Evolutionary conservation across 2,888 invertebrate genomes (phyloP).

Genomic region (Cistogaster globosa): DNA sequence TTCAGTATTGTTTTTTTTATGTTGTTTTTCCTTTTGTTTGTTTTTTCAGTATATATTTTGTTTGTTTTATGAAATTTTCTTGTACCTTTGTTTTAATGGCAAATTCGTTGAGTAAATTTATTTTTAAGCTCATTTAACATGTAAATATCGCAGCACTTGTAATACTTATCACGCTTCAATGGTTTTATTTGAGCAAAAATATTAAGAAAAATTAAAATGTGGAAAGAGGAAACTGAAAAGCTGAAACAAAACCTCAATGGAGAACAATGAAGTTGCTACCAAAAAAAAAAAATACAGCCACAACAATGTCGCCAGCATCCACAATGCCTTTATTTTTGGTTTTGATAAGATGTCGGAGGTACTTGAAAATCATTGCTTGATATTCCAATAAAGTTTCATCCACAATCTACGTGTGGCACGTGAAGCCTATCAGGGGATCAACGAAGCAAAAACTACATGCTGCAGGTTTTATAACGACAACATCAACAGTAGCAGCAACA

Average conservation of each 20-base stretch:
- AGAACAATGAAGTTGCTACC: slow-evolving; percentile 1
- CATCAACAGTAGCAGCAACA: slow-evolving; percentile 30
- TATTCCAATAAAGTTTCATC: slow-evolving; percentile 55
- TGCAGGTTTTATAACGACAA: slow-evolving; percentile 39
- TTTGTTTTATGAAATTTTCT: not conserved
- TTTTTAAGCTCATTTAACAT: slow-evolving; percentile 53
- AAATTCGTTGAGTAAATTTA: slow-evolving; percentile 11
- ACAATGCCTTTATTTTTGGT: not conserved
- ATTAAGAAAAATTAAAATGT: not conserved
- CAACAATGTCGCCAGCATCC: not conserved
- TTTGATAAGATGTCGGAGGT: slow-evolving; percentile 32
- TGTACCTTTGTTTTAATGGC: slow-evolving; percentile 4
- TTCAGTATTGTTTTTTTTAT: too few species aligned
- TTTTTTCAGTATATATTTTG: too few species aligned
- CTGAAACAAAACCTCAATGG: not conserved
- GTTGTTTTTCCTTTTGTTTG: too few species aligned
- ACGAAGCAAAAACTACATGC: slow-evolving; percentile 55
- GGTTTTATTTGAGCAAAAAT: slow-evolving; percentile 31
- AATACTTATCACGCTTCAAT: slow-evolving; percentile 56
- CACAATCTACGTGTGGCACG: slow-evolving; percentile 62
- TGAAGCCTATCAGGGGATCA: slow-evolving; percentile 67
- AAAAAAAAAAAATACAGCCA: not conserved
- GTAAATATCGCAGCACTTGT: slow-evolving; percentile 55
- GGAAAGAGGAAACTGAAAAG: not conserved
- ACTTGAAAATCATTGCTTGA: slow-evolving; percentile 60